Conservation (phyloP, 1,140 invertebrate species). For the Thereuonema tuberculata region DNA sequence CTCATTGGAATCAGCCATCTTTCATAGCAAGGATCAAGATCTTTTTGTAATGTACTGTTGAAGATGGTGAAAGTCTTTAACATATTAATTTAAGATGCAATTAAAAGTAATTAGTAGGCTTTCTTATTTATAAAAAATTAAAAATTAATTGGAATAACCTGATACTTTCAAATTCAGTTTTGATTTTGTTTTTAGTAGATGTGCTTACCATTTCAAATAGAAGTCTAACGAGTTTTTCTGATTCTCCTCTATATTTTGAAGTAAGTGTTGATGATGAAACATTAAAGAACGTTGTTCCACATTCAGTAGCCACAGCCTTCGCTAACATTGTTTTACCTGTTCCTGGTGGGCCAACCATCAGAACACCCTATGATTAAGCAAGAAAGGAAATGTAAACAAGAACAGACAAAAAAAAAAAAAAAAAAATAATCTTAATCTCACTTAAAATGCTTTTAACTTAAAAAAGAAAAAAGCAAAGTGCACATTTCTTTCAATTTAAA, state of each 20-base stretch:
- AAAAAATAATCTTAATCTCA: conserved; percentile 12
- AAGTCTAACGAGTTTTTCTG: conserved; percentile 92
- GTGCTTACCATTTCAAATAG: conserved; percentile 89
- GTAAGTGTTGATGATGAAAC: conserved; percentile 94
- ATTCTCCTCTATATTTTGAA: conserved; percentile 96
- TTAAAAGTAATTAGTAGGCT: too few relatives aligned
- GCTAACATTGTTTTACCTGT: conserved; percentile 99
- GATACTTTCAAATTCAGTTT: too few relatives aligned
- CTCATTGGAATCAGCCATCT: too few relatives aligned
- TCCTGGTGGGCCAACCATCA: conserved; percentile 95
- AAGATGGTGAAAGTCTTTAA: too few relatives aligned
- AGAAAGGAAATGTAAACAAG: too few relatives aligned
- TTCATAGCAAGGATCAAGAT: too few relatives aligned
- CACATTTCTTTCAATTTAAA: not conserved
- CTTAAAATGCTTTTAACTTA: not conserved
- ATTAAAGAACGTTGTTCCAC: conserved; percentile 98
- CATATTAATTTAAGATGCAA: too few relatives aligned
- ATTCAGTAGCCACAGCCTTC: conserved; percentile 98
- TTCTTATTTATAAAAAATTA: too few relatives aligned
- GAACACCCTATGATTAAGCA: conserved; percentile 67
- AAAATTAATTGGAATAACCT: too few relatives aligned
- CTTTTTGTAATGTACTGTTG: too few relatives aligned
- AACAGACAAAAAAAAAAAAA: too few relatives aligned
- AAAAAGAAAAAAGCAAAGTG: not conserved
- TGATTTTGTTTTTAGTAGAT: not conserved